Evolutionary conservation across 2,113 vertebrate genomes (phyloP).

Genomic region (Cynocephalus volans): DNA sequence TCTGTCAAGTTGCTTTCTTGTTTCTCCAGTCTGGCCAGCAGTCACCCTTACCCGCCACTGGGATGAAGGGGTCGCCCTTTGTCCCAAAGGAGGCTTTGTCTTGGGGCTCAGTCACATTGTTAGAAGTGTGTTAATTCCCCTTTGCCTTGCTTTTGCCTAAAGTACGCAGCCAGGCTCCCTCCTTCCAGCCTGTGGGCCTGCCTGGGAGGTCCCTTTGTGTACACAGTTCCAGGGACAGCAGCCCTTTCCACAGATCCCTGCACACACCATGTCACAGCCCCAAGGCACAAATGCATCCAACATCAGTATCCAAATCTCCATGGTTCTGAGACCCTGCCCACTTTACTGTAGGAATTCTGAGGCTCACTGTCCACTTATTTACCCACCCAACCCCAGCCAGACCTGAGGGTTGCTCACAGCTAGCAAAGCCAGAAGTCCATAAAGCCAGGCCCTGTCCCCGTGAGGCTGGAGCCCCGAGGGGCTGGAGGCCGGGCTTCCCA

Average conservation of each 20-base stretch:
- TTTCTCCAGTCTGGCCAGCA: background rate
- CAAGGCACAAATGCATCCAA: background rate
- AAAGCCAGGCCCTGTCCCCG: background rate
- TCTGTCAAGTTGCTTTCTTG: background rate
- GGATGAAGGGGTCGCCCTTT: background rate
- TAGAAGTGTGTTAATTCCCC: background rate
- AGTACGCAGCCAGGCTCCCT: background rate
- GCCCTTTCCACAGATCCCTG: background rate
- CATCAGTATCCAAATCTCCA: background rate
- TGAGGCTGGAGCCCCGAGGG: background rate
- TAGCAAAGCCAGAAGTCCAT: background rate
- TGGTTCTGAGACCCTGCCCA: background rate
- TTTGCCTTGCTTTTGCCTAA: background rate
- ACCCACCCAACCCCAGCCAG: background rate
- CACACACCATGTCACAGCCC: accelerated
- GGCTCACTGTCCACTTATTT: background rate
- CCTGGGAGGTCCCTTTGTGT: background rate
- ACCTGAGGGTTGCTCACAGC: too few relatives aligned
- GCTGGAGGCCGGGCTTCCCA: background rate
- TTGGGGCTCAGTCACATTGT: background rate
- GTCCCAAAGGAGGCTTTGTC: background rate
- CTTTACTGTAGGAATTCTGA: background rate
- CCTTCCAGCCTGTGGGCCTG: background rate
- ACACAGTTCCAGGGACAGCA: accelerated
- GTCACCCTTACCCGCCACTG: too few relatives aligned